A percentile compares a stretch with the other conserved stretches of the same genome.
These are phyloP conservation scores for Cabera pusaria DNA, from an alignment of 2,888 invertebrate genomes.

Conservation along the genomic window DNA sequence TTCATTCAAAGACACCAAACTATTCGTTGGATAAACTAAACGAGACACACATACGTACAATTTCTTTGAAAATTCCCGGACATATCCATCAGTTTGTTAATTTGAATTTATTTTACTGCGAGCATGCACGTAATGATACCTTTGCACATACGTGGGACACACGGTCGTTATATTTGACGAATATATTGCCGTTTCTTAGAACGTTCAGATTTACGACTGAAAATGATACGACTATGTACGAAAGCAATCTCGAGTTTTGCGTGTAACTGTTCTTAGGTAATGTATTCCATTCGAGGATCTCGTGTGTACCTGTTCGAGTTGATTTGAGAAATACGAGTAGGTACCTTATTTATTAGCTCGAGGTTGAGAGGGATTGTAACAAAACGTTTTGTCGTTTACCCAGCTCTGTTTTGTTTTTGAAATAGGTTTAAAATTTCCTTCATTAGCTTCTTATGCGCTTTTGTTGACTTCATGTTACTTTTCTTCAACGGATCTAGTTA, in stretches of 20 bases:
- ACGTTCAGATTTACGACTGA: constrained; percentile 27
- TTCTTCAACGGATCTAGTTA: too few species aligned
- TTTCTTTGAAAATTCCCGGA: constrained; percentile 39
- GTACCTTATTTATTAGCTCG: too few species aligned
- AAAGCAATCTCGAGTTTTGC: constrained; percentile 23
- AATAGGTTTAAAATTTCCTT: too few species aligned
- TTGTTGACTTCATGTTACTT: too few species aligned
- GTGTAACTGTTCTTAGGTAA: constrained; percentile 18
- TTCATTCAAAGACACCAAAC: constrained; percentile 24
- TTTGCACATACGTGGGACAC: constrained; percentile 34
- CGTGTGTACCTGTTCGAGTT: neutral
- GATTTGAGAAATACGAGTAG: too few species aligned
- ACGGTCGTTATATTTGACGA: constrained; percentile 34
- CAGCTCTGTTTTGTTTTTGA: too few species aligned
- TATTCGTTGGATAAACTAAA: constrained; percentile 24
- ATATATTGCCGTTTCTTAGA: constrained; percentile 34
- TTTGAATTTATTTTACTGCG: constrained; percentile 67
- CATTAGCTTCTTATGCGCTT: too few species aligned
- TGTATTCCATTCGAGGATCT: constrained; percentile 24
- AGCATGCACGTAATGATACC: constrained; percentile 47
- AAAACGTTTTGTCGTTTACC: too few species aligned
- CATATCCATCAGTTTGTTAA: constrained; percentile 57
- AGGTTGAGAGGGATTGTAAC: too few species aligned
- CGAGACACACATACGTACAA: constrained; percentile 21
- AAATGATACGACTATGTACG: constrained; percentile 31